Percentiles rank a stretch among this genome's conserved stretches.
phyloP scores from a whole-genome alignment of 2,888 invertebrate genomes.

The Synanthedon myopaeformis region DNA sequence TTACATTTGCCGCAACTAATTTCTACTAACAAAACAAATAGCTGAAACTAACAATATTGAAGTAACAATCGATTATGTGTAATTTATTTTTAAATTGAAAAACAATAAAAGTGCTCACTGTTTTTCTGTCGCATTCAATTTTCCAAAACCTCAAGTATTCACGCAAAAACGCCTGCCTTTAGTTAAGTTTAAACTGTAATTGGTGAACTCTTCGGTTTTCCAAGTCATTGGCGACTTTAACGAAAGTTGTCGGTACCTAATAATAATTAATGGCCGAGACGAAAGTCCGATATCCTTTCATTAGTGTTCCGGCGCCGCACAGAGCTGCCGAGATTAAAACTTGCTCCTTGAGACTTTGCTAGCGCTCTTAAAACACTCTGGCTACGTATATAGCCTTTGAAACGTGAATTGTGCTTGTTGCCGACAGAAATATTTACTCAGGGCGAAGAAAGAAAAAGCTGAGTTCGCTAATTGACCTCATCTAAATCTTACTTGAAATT shows the following conservation, averaged over 20 bases:
- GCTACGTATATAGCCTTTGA: constrained; percentile 35
- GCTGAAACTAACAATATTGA: too few species aligned
- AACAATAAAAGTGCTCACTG: too few species aligned
- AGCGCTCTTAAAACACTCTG: constrained; percentile 36
- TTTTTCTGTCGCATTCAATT: background rate
- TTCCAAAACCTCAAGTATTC: constrained; percentile 8
- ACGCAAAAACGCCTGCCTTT: constrained; percentile 23
- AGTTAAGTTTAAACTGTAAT: constrained; percentile 42
- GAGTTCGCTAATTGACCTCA: background rate
- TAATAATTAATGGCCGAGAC: constrained; percentile 65
- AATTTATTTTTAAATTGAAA: too few species aligned
- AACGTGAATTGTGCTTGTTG: background rate
- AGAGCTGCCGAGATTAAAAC: constrained; percentile 59
- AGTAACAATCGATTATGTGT: too few species aligned
- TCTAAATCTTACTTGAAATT: background rate
- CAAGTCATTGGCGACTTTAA: constrained; percentile 52
- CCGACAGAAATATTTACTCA: constrained; percentile 3
- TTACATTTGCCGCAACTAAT: too few species aligned
- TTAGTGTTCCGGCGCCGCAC: constrained; percentile 50
- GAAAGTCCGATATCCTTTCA: constrained; percentile 69
- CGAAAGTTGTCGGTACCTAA: constrained; percentile 49
- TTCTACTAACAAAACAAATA: too few species aligned
- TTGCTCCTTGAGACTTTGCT: constrained; percentile 44
- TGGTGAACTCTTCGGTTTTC: constrained; percentile 53
- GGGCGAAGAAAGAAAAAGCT: background rate